Conservation (phyloP, 2,888 invertebrate species). For the Synanthedon myopaeformis region DNA sequence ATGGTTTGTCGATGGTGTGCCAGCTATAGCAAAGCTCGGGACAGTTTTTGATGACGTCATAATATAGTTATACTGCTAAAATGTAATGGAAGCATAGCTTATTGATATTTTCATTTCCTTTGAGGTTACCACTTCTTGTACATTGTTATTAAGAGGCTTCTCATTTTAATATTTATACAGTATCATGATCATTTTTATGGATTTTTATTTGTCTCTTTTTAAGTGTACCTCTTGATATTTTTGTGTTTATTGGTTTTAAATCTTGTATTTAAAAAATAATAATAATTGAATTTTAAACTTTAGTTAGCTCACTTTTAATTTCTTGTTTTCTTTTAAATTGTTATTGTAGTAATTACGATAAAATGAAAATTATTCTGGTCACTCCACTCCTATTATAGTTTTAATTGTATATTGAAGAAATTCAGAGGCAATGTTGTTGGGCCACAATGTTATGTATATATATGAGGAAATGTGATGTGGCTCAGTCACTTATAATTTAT, state of each 20-base stretch:
- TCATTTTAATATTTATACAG: constrained; percentile 14
- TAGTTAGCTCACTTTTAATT: constrained; percentile 15
- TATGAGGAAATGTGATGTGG: constrained; percentile 28
- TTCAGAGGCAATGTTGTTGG: constrained; percentile 9
- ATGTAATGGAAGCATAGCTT: too few species aligned
- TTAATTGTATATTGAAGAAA: constrained; percentile 30
- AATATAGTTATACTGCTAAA: too few species aligned
- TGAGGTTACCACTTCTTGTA: constrained; percentile 44
- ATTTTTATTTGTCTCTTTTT: too few species aligned
- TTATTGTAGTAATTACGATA: constrained; percentile 24
- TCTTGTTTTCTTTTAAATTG: constrained; percentile 36
- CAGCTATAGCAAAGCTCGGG: too few species aligned
- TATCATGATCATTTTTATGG: too few species aligned
- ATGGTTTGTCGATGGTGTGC: too few species aligned
- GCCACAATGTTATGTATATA: constrained; percentile 40
- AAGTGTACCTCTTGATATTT: too few species aligned
- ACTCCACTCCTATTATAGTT: constrained; percentile 44
- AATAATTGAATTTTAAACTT: too few species aligned
- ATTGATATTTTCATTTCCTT: constrained; percentile 28
- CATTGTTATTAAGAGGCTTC: constrained; percentile 44
- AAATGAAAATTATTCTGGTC: constrained; percentile 50
- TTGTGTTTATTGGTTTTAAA: too few species aligned
- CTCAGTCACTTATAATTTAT: constrained; percentile 42
- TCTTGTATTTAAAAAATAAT: too few species aligned
- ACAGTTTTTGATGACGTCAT: too few species aligned